phyloP scores from a whole-genome alignment of 1,140 invertebrate genomes.

The Dendrolimus punctatus region DNA sequence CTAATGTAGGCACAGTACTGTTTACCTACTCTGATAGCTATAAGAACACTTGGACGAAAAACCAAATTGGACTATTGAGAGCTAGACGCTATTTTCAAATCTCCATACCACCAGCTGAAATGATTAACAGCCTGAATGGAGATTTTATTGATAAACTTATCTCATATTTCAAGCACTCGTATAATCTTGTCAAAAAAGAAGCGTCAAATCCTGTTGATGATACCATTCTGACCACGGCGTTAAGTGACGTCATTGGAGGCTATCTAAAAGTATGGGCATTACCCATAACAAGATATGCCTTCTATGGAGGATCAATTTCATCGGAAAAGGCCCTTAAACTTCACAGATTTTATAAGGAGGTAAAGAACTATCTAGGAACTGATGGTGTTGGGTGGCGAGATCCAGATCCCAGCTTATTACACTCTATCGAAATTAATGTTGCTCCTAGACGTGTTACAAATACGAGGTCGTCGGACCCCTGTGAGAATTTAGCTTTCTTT shows the following conservation, averaged over 20 bases:
- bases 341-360: constrained; percentile 32
- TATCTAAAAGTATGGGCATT: constrained; percentile 47
- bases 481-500: constrained; percentile 35
- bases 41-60: constrained; percentile 27
- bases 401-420: constrained; percentile 26
- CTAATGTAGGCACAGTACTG: constrained; percentile 46
- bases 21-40: constrained; percentile 26
- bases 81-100: constrained; percentile 38
- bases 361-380: constrained; percentile 39
- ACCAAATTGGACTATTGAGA: constrained; percentile 29
- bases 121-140: constrained; percentile 26
- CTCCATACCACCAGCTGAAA: constrained; percentile 27
- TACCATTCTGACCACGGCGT: constrained; percentile 34
- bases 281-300: constrained; percentile 45
- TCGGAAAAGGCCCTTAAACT: constrained; percentile 34
- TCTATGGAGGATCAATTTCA: constrained; percentile 42
- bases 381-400: constrained; percentile 35
- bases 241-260: constrained; percentile 47
- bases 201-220: constrained; percentile 16
- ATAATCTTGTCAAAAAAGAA: constrained; percentile 29
- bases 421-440: constrained; percentile 35
- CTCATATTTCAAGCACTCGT: constrained; percentile 34
- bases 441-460: constrained; percentile 13
- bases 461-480: constrained; percentile 24
- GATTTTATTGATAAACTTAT: constrained; percentile 33